Evolutionary conservation across 2,113 vertebrate species (phyloP).

Genomic region (Dendropsophus ebraccatus): DNA sequence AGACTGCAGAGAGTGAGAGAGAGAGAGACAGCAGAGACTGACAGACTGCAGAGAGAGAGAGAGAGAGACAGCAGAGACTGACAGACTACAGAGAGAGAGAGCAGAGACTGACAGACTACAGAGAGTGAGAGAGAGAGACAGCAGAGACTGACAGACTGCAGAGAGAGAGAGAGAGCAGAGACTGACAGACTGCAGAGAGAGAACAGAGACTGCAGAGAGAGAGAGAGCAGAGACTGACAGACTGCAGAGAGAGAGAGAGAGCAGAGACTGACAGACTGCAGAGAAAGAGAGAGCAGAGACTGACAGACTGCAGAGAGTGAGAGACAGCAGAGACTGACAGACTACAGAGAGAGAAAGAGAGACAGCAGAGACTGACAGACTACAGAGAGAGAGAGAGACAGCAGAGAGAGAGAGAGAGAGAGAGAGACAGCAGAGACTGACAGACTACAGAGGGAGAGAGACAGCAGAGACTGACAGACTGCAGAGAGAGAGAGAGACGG

Average conservation of each 20-base stretch:
- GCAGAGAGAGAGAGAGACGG: too few relatives aligned
- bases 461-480: too few relatives aligned
- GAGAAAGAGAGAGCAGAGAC: background rate
- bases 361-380: too few relatives aligned
- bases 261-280: background rate
- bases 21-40: background rate
- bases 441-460: too few relatives aligned
- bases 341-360: background rate
- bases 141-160: too few relatives aligned
- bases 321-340: background rate
- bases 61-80: too few relatives aligned
- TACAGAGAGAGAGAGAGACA: too few relatives aligned
- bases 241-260: background rate
- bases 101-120: background rate
- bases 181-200: background rate
- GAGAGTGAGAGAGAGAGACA: background rate
- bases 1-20: too few relatives aligned
- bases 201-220: background rate
- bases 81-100: background rate
- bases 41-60: background rate
- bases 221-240: too few relatives aligned
- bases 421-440: too few relatives aligned
- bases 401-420: too few relatives aligned
- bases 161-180: background rate
- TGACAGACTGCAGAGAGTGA: background rate